Percentiles rank a stretch among this genome's conserved stretches.
These are phyloP conservation scores for Lophotriccus pileatus DNA, from an alignment of 2,797 vertebrate species.

Conservation along the genomic window DNA sequence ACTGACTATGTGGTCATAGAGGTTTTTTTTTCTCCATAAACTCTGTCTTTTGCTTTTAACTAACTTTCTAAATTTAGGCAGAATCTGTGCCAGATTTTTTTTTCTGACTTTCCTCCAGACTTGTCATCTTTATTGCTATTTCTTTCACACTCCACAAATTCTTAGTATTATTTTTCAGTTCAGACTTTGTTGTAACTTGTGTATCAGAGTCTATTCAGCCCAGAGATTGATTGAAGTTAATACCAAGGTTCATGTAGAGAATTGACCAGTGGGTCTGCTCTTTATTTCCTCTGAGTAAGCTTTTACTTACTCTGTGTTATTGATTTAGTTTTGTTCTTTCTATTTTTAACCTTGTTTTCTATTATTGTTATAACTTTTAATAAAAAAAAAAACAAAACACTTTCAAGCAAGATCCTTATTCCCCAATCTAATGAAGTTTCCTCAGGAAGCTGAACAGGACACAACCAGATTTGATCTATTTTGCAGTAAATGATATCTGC, in stretches of 20 bases:
- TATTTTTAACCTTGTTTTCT: neutral
- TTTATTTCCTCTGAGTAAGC: neutral
- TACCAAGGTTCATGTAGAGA: neutral
- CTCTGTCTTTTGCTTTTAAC: neutral
- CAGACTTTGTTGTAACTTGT: neutral
- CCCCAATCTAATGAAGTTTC: neutral
- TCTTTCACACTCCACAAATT: neutral
- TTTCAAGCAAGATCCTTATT: neutral
- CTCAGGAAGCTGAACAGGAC: neutral
- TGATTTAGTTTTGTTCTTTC: neutral
- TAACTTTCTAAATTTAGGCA: neutral
- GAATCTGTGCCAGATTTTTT: neutral
- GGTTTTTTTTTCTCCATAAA: neutral
- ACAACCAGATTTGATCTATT: neutral
- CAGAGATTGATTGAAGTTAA: neutral
- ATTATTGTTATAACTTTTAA: neutral
- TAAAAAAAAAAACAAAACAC: neutral
- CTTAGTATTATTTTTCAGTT: neutral
- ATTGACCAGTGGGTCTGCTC: neutral
- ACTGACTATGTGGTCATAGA: neutral
- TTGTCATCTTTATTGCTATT: accelerated
- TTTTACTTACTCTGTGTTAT: neutral
- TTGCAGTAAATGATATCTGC: neutral
- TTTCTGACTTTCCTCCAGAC: neutral
- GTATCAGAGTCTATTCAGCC: neutral